Evolutionary conservation across 2,888 invertebrate genomes (phyloP).

Genomic region (Coenonympha glycerion): DNA sequence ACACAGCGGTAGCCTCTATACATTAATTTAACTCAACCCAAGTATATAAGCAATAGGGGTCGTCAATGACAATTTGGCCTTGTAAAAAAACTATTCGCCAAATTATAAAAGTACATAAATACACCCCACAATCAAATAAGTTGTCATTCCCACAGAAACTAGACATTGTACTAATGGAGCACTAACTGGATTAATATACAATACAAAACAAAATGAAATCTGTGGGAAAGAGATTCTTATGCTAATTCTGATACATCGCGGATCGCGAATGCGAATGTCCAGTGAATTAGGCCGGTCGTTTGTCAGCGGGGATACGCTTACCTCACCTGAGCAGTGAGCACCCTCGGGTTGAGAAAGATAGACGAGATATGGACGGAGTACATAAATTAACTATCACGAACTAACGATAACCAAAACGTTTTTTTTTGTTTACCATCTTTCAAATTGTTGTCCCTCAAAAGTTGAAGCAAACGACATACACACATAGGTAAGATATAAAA

Average conservation of each 20-base stretch:
- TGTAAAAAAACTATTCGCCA: neutral
- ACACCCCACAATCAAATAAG: neutral
- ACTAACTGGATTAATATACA: conserved; percentile 33
- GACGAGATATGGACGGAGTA: too few species aligned
- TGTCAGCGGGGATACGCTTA: conserved; percentile 55
- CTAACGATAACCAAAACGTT: too few species aligned
- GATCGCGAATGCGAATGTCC: conserved; percentile 48
- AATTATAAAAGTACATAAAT: neutral
- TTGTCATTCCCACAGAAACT: conserved; percentile 22
- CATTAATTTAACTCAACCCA: too few species aligned
- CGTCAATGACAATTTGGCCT: too few species aligned
- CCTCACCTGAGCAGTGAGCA: conserved; percentile 44
- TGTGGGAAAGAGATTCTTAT: conserved; percentile 68
- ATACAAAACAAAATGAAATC: conserved; percentile 40
- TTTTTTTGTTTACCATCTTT: too few species aligned
- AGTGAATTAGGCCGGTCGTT: conserved; percentile 43
- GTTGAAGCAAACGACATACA: too few species aligned
- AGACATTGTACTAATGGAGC: conserved; percentile 24
- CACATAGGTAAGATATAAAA: too few species aligned
- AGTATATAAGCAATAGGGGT: too few species aligned
- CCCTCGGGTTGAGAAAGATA: conserved; percentile 32
- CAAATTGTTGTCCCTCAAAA: too few species aligned
- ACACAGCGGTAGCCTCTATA: too few species aligned
- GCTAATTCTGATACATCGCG: conserved; percentile 60
- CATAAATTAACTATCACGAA: too few species aligned